These are phyloP conservation scores for Paedocypris micromegethes DNA, from an alignment of 2,797 vertebrate genomes.

Conservation along the genomic window DNA sequence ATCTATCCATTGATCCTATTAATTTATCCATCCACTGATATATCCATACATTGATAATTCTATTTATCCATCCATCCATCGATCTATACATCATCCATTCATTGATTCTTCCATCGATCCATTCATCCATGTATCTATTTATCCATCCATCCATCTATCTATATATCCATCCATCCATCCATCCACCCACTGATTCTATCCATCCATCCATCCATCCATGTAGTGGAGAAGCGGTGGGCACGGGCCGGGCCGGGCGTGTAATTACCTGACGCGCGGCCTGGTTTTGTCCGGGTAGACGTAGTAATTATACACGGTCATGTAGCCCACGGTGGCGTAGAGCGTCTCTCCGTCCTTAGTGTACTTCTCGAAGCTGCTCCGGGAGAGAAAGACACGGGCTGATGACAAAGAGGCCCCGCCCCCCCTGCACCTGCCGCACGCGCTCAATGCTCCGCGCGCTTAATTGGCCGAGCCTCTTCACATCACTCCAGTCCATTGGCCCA, in stretches of 20 bases:
- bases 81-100: no score
- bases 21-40: no score
- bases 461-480: conserved; percentile 99
- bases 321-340: conserved; percentile 98
- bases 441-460: conserved; percentile 99
- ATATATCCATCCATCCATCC: no score
- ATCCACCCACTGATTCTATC: conserved; percentile 57
- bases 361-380: conserved; percentile 94
- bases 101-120: no score
- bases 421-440: conserved; percentile 98
- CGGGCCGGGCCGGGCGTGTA: conserved; percentile 90
- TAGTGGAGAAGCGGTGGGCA: conserved; percentile 89
- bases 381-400: no score
- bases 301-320: conserved; percentile 99
- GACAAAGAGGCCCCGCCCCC: conserved; percentile 53
- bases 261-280: conserved; percentile 99
- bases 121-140: no score
- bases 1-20: no score
- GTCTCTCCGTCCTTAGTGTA: conserved; percentile 99
- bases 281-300: conserved; percentile 99
- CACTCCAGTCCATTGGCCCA: conserved; percentile 99
- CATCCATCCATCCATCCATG: conserved; percentile 65
- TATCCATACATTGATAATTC: no score
- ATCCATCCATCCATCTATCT: no score
- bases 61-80: no score